Conservation (phyloP, 2,888 invertebrate genomes). For the Diaphora mendica region DNA sequence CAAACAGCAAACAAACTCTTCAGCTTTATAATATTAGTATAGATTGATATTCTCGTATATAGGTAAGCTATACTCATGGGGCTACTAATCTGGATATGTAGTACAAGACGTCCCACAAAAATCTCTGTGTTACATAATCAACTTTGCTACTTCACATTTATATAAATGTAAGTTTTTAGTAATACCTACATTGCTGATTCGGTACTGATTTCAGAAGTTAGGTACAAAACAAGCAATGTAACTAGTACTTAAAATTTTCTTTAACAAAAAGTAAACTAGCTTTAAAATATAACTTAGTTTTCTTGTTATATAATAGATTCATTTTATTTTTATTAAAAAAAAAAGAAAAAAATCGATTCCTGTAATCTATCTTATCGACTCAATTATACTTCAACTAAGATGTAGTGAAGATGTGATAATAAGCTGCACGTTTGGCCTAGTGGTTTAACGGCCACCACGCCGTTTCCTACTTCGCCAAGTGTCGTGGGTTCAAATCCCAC, state of each 20-base stretch:
- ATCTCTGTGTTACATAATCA: background rate
- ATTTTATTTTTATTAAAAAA: background rate
- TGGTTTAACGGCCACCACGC: too few relatives aligned
- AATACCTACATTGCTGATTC: background rate
- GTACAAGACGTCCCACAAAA: background rate
- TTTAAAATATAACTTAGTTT: background rate
- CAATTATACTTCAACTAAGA: background rate
- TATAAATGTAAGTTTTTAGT: background rate
- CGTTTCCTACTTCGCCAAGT: too few relatives aligned
- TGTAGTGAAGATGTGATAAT: background rate
- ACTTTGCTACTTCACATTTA: background rate
- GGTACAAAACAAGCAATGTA: background rate
- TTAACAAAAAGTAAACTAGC: background rate
- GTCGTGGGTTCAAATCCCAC: too few relatives aligned
- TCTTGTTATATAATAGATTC: background rate
- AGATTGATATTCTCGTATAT: background rate
- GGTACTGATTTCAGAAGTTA: background rate
- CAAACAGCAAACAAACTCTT: too few relatives aligned
- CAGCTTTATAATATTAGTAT: too few relatives aligned
- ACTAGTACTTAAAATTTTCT: background rate
- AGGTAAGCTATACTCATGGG: background rate
- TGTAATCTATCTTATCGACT: conserved; percentile 3
- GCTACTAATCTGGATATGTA: background rate
- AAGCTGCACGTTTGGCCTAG: too few relatives aligned
- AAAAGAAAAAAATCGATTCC: background rate